These are phyloP conservation scores for Polyommatus icarus DNA, from an alignment of 2,888 invertebrate species.

Conservation along the genomic window DNA sequence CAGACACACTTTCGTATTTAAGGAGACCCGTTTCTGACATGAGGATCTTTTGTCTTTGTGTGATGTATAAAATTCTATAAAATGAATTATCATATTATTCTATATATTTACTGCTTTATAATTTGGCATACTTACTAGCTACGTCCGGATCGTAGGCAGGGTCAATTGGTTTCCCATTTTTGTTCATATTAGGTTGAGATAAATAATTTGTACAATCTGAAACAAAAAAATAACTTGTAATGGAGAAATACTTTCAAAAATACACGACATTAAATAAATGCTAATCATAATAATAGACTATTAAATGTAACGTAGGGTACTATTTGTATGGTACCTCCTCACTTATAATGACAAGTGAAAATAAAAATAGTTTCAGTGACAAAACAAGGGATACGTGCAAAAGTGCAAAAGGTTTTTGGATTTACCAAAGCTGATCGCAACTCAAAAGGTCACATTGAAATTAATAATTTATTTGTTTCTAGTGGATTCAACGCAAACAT, in stretches of 20 bases:
- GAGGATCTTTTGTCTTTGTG: neutral
- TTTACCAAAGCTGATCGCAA: neutral
- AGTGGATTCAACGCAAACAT: neutral
- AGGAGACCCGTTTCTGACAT: too few species aligned
- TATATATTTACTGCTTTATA: neutral
- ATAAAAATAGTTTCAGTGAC: neutral
- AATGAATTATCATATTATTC: neutral
- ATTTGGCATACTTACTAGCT: slow-evolving; percentile 62
- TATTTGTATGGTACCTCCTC: too few species aligned
- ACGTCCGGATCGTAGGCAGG: slow-evolving; percentile 65
- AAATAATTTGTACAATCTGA: slow-evolving; percentile 72
- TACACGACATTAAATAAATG: neutral
- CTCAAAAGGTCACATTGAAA: neutral
- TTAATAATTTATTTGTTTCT: neutral
- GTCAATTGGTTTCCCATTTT: slow-evolving; percentile 55
- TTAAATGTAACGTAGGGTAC: too few species aligned
- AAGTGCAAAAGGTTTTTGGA: neutral
- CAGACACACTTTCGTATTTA: too few species aligned
- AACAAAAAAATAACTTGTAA: slow-evolving; percentile 46
- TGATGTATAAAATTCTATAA: neutral
- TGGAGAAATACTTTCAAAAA: neutral
- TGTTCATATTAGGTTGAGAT: slow-evolving; percentile 55
- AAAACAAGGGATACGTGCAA: neutral
- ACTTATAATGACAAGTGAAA: neutral
- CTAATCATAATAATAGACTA: too few species aligned